phyloP scores from a whole-genome alignment of 1,140 invertebrate species.

The Aphaenogaster ashmeadi region DNA sequence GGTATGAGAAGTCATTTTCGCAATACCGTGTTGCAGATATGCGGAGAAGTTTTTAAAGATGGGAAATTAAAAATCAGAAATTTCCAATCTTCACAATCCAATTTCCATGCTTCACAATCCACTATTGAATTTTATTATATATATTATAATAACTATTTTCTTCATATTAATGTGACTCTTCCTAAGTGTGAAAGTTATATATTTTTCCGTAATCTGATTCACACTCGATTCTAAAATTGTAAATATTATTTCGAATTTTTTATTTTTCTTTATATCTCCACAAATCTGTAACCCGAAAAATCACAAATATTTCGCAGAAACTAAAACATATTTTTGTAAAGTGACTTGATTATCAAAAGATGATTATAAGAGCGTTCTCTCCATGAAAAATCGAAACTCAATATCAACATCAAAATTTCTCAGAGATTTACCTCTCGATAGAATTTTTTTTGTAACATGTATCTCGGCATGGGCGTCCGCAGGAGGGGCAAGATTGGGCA shows the following conservation, averaged over 20 bases:
- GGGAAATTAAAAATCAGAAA: neutral
- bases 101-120: neutral
- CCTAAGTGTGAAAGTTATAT: neutral
- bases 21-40: neutral
- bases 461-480: too few species aligned
- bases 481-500: too few species aligned
- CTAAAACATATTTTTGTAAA: constrained; percentile 15
- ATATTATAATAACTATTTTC: neutral
- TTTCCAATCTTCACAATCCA: neutral
- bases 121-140: neutral
- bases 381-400: neutral
- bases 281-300: neutral
- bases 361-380: neutral
- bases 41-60: neutral
- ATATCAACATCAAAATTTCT: neutral
- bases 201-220: neutral
- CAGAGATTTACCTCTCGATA: neutral
- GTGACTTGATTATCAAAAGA: neutral
- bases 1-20: neutral
- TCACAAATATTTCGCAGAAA: neutral
- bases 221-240: neutral
- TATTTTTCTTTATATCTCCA: neutral
- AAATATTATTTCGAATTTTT: constrained; percentile 10
- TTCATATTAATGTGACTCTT: neutral
- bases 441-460: neutral